Conservation (phyloP, 1,140 invertebrate genomes). For the Leptinotarsa lineolata region DNA sequence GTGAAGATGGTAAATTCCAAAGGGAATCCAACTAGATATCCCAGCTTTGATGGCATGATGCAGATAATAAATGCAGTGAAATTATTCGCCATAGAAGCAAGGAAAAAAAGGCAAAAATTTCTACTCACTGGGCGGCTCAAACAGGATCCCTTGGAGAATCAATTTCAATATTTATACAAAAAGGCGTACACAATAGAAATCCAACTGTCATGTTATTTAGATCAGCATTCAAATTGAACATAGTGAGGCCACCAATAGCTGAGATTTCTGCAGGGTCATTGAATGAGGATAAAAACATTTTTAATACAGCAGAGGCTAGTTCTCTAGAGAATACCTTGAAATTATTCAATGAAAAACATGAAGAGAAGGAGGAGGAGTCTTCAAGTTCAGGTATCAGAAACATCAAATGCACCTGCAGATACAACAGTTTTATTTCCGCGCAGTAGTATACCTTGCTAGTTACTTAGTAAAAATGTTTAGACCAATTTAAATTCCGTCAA, state of each 20-base stretch:
- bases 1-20: too few relatives aligned
- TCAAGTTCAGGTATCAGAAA: too few relatives aligned
- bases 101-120: too few relatives aligned
- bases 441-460: conserved; percentile 3
- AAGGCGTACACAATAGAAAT: conserved; percentile 27
- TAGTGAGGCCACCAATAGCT: conserved; percentile 5
- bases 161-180: conserved; percentile 27
- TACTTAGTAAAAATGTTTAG: neutral
- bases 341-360: neutral
- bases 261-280: conserved; percentile 20
- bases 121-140: conserved; percentile 22
- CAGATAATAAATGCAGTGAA: too few relatives aligned
- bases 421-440: neutral
- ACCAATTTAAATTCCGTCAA: neutral
- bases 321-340: neutral
- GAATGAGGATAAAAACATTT: too few relatives aligned
- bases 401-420: too few relatives aligned
- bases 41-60: too few relatives aligned
- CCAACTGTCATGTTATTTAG: conserved; percentile 28
- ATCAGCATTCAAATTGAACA: conserved; percentile 11
- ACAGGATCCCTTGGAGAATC: conserved; percentile 34
- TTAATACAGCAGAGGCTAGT: neutral
- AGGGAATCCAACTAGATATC: too few relatives aligned
- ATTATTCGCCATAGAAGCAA: too few relatives aligned
- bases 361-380: too few relatives aligned